Evolutionary conservation across 2,113 vertebrate genomes (phyloP).

Genomic region (Monopterus albus): DNA sequence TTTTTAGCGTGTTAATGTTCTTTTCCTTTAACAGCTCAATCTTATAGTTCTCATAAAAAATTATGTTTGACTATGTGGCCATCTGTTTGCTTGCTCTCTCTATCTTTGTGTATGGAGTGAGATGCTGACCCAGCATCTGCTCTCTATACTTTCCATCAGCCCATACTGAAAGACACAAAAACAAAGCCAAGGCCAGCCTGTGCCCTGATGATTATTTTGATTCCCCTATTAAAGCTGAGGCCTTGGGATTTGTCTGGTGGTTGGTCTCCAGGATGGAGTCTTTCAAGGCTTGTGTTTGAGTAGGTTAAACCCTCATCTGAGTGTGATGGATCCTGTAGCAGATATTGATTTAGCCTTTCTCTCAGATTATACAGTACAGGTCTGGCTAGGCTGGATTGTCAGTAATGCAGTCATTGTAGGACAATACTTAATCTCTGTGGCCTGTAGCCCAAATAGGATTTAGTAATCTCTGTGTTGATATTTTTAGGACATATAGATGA

Average conservation of each 20-base stretch:
- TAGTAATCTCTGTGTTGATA: slow-evolving; percentile 29
- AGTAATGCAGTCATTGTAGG: slow-evolving; percentile 53
- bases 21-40: slow-evolving; percentile 48
- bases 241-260: slow-evolving; percentile 50
- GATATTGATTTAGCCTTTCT: slow-evolving; percentile 68
- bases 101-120: slow-evolving; percentile 20
- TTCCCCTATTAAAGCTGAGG: slow-evolving; percentile 48
- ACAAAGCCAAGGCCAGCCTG: slow-evolving; percentile 26
- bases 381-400: slow-evolving; percentile 58
- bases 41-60: slow-evolving; percentile 60
- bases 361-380: slow-evolving; percentile 62
- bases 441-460: slow-evolving; percentile 45
- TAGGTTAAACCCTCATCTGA: slow-evolving; percentile 51
- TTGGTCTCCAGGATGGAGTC: slow-evolving; percentile 42
- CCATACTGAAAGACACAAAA: slow-evolving; percentile 18
- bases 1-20: slow-evolving; percentile 23
- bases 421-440: slow-evolving; percentile 55
- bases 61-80: slow-evolving; percentile 42
- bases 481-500: slow-evolving; percentile 21
- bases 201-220: slow-evolving; percentile 49
- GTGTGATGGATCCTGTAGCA: slow-evolving; percentile 39
- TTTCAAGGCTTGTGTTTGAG: slow-evolving; percentile 45
- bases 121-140: slow-evolving; percentile 2
- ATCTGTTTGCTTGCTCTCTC: slow-evolving; percentile 47
- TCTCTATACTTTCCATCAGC: slow-evolving; percentile 32